These are phyloP conservation scores for Sminthopsis crassicaudata DNA, from an alignment of 2,113 vertebrate genomes.

Conservation along the genomic window DNA sequence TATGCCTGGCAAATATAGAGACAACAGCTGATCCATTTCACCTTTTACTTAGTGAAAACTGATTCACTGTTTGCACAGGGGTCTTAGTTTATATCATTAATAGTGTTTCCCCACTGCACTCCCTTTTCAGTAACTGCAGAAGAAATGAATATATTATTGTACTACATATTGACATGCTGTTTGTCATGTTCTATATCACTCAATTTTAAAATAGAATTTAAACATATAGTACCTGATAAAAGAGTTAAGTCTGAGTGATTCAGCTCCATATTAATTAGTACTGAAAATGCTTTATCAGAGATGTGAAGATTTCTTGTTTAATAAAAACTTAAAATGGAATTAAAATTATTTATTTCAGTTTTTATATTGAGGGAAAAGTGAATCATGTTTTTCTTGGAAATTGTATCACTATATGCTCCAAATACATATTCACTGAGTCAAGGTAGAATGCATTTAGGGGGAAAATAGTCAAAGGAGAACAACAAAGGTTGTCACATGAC, in stretches of 20 bases:
- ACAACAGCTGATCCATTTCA: neutral
- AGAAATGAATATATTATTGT: neutral
- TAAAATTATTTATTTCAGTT: neutral
- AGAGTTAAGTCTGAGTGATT: neutral
- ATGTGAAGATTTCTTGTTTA: neutral
- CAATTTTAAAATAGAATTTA: slow-evolving; percentile 13
- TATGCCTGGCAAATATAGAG: neutral
- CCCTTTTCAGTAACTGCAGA: neutral
- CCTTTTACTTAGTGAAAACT: slow-evolving; percentile 22
- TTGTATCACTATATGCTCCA: neutral
- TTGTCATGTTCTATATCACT: neutral
- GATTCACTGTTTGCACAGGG: neutral
- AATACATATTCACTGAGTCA: neutral
- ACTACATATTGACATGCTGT: neutral
- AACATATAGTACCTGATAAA: neutral
- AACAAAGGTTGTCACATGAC: neutral
- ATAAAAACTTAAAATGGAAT: neutral
- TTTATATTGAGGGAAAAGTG: neutral
- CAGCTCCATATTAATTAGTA: neutral
- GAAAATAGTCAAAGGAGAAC: neutral
- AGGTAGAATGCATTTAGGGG: neutral
- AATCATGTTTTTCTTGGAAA: neutral
- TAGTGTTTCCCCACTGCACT: neutral
- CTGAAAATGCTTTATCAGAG: neutral
- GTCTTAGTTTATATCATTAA: neutral